Evolutionary conservation across 2,888 invertebrate species (phyloP).

Genomic region (Drosophila anomalata): DNA sequence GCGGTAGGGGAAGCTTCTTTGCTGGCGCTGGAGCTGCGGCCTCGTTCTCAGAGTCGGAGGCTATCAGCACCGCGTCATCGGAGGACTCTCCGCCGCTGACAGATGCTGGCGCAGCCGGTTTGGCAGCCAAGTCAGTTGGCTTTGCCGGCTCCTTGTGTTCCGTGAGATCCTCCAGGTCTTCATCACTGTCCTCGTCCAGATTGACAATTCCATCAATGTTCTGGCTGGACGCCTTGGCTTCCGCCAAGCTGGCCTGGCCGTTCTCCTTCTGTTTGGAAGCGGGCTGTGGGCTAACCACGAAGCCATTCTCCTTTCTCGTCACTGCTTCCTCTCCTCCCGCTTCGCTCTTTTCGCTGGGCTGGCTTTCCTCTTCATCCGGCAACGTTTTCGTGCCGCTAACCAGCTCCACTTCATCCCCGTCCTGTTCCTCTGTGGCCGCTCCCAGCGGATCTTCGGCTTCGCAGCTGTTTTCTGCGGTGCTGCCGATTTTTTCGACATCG

Average conservation of each 20-base stretch:
- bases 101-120: slow-evolving; percentile 15
- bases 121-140: slow-evolving; percentile 30
- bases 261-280: slow-evolving; percentile 55
- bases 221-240: slow-evolving; percentile 29
- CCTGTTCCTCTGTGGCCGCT: slow-evolving; percentile 43
- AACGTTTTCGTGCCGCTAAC: slow-evolving; percentile 16
- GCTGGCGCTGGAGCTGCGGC: slow-evolving; percentile 27
- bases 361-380: slow-evolving; percentile 54
- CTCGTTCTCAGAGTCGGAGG: slow-evolving; percentile 81
- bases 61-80: slow-evolving; percentile 82
- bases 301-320: slow-evolving; percentile 63
- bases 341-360: slow-evolving; percentile 28
- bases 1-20: slow-evolving; percentile 28
- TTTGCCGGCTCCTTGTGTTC: slow-evolving; percentile 30
- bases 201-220: slow-evolving; percentile 69
- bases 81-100: slow-evolving; percentile 70
- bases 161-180: slow-evolving; percentile 61
- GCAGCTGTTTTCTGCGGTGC: slow-evolving; percentile 71
- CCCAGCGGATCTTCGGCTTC: slow-evolving; percentile 73
- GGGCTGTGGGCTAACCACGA: slow-evolving; percentile 40
- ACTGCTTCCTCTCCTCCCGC: slow-evolving; percentile 10
- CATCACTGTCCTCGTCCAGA: slow-evolving; percentile 80
- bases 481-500: slow-evolving; percentile 70
- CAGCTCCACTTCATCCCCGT: slow-evolving; percentile 13
- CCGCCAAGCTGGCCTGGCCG: slow-evolving; percentile 60